Evolutionary conservation across 1,140 invertebrate species (phyloP), one percentile per base, ranked within the genome.

Genomic region (Ostrea denselamellosa): DNA sequence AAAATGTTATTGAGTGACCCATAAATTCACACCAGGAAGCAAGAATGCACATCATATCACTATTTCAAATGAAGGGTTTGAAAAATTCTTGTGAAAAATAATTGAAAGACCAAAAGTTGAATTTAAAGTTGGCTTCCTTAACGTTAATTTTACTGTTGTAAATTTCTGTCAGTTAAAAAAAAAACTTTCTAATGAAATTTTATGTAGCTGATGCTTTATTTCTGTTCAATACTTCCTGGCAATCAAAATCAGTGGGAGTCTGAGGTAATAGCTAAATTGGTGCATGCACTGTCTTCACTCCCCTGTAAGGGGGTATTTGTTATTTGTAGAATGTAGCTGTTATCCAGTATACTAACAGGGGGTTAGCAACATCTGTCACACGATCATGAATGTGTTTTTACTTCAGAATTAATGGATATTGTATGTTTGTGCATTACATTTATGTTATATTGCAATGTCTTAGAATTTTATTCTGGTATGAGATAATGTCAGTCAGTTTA

Each of bases 241-340:
- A 77, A 77, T 77, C 68, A 77, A 77, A 77, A 77, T 77, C 68
- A 77, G 68, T 77, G 68, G 68, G 68, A 77, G 68, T 25, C 22
- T 25, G 25, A 77, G 68, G 68, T 77, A 77, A 77, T 12, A 34
- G 25, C 68, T 25, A 77, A 25, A 25, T 25, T 77, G 68, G 22
- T 77, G 28, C 68, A 77, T 77, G 68, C 14, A 28, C 68, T 77
- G 68, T 77, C 28, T 14, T 28, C 10, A 34, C 68, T 34, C 68
- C 68, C 68, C 28, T 77, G 28, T 25, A 77, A 77, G 68, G 68
- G 68, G 28, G 68, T 77, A 14, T 14, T 34, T 77, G 28, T 25
- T 77, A 34, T 77, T 34, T 77, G 68, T 77, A 77, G 68, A 77
- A 25, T 77, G 10, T 62, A 62, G 56, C 56, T 62, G 56, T 62